phyloP scores from a whole-genome alignment of 2,113 vertebrate genomes.

The Lepidothrix coronata region DNA sequence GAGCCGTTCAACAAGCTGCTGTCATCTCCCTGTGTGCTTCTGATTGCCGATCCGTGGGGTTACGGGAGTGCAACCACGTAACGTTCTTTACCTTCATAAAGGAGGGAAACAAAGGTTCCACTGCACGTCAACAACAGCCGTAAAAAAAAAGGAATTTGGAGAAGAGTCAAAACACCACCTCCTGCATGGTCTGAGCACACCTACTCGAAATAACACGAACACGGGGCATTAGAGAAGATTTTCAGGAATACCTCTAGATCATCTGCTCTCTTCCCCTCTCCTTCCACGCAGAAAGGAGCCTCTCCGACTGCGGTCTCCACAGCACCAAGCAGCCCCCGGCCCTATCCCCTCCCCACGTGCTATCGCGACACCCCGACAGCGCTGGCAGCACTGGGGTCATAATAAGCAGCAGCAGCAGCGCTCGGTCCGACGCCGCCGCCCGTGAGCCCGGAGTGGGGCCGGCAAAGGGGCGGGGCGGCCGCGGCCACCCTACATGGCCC shows the following conservation, averaged over 20 bases:
- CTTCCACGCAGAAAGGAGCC: neutral
- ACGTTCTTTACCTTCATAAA: neutral
- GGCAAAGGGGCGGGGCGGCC: neutral
- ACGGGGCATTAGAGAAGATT: neutral
- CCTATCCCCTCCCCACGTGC: neutral
- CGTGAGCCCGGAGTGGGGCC: neutral
- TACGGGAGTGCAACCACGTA: neutral
- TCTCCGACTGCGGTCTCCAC: neutral
- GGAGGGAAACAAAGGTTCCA: neutral
- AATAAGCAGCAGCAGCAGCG: neutral
- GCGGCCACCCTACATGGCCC: neutral
- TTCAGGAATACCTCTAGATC: neutral
- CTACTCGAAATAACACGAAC: neutral
- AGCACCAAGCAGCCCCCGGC: neutral
- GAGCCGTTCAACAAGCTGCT: neutral
- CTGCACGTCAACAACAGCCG: neutral
- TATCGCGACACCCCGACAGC: neutral
- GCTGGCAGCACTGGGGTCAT: neutral
- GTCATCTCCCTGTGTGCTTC: neutral
- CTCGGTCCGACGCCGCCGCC: neutral
- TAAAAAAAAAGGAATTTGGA: neutral
- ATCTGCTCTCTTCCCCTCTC: neutral
- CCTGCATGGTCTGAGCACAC: neutral
- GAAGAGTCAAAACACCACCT: neutral
- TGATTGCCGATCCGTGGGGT: neutral